These are phyloP conservation scores for Anorthoa munda DNA, from an alignment of 2,888 invertebrate species.

Conservation along the genomic window DNA sequence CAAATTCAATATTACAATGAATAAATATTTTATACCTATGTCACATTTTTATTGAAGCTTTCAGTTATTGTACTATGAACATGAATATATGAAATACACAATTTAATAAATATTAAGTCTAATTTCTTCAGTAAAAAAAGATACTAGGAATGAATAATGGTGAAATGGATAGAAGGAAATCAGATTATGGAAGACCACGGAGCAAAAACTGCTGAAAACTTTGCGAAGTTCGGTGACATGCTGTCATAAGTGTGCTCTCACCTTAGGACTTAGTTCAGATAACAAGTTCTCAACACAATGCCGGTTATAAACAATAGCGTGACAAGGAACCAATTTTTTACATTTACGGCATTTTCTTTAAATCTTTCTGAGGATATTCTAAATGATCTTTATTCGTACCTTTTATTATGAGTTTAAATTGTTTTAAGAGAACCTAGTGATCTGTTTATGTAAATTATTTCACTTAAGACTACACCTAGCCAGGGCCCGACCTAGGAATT, in stretches of 20 bases:
- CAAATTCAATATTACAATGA: too few species aligned
- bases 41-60: slow-evolving; percentile 29
- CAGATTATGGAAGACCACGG: neutral
- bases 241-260: slow-evolving; percentile 6
- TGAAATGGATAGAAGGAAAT: slow-evolving; percentile 26
- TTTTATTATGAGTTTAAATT: neutral
- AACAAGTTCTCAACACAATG: slow-evolving; percentile 5
- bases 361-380: neutral
- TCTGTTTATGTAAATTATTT: too few species aligned
- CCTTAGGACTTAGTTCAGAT: slow-evolving; percentile 24
- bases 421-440: too few species aligned
- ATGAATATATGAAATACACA: slow-evolving; percentile 7
- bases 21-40: neutral
- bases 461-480: too few species aligned
- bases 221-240: neutral
- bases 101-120: neutral
- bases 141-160: slow-evolving; percentile 8
- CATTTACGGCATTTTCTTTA: neutral
- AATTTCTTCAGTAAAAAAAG: slow-evolving; percentile 2
- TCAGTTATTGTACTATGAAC: slow-evolving; percentile 8
- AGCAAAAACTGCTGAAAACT: slow-evolving; percentile 4
- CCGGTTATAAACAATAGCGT: neutral
- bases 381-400: neutral
- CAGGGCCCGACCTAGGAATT: too few species aligned
- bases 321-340: too few species aligned